phyloP scores from a whole-genome alignment of 2,888 invertebrate genomes.

The Dorcus parallelipipedus region DNA sequence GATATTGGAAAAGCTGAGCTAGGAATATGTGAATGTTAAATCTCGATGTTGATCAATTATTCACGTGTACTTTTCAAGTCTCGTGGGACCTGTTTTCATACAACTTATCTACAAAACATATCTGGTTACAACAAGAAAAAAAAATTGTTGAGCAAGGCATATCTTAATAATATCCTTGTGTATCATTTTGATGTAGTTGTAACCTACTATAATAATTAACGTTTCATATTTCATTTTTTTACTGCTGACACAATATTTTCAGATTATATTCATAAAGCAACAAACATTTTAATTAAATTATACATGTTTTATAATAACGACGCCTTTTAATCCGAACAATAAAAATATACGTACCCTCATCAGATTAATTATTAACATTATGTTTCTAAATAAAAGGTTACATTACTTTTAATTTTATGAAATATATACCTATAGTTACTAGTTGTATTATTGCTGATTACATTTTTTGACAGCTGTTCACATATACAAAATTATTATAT shows the following conservation, averaged over 20 bases:
- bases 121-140: constrained; percentile 24
- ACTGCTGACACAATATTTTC: not conserved
- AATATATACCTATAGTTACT: too few relatives aligned
- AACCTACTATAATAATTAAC: constrained; percentile 1
- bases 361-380: too few relatives aligned
- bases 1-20: constrained; percentile 36
- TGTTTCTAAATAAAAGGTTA: too few relatives aligned
- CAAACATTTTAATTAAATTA: too few relatives aligned
- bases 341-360: too few relatives aligned
- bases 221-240: not conserved
- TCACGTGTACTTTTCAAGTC: constrained; percentile 39
- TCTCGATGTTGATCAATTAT: constrained; percentile 46
- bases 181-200: constrained; percentile 3
- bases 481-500: too few relatives aligned
- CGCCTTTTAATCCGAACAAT: too few relatives aligned
- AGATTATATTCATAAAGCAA: too few relatives aligned
- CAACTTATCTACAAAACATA: constrained; percentile 36
- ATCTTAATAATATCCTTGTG: constrained; percentile 2
- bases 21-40: constrained; percentile 42
- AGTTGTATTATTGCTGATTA: too few relatives aligned
- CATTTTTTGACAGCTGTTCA: too few relatives aligned
- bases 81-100: constrained; percentile 37
- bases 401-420: too few relatives aligned
- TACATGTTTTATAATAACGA: too few relatives aligned
- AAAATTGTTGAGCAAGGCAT: not conserved